These are phyloP conservation scores for Linyphia triangularis DNA, from an alignment of 2,888 invertebrate species.

Conservation along the genomic window DNA sequence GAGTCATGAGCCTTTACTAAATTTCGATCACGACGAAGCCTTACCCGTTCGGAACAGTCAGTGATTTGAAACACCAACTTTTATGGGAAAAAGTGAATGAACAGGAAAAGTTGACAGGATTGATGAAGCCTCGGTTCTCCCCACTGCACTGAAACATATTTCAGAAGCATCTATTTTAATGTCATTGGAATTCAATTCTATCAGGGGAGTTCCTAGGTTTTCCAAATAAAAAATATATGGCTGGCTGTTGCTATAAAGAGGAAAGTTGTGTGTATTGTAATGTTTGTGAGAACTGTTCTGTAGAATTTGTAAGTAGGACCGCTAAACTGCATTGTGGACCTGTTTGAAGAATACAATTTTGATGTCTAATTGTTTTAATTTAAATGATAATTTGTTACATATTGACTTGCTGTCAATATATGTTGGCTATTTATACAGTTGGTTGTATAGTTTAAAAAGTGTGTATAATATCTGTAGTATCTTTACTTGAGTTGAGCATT, in stretches of 20 bases:
- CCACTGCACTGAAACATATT: not conserved
- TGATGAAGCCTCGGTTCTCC: not conserved
- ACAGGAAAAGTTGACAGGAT: not conserved
- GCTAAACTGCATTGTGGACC: no score
- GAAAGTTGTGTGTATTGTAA: no score
- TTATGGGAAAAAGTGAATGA: not conserved
- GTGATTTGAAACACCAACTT: not conserved
- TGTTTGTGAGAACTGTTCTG: no score
- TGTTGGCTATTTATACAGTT: not conserved
- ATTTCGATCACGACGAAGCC: conserved; percentile 27
- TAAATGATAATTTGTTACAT: no score
- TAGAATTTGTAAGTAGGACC: no score
- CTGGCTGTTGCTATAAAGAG: not conserved
- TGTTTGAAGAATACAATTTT: no score
- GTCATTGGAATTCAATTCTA: conserved; percentile 3
- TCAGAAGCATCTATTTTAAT: not conserved
- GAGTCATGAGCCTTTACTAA: conserved; percentile 37
- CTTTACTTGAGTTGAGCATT: no score
- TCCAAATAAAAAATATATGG: not conserved
- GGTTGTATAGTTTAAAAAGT: no score
- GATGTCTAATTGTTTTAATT: no score
- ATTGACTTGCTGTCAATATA: no score
- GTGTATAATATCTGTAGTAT: no score
- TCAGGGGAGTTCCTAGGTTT: not conserved
- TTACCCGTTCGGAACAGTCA: not conserved